These are phyloP conservation scores for Tragelaphus strepsiceros DNA, from an alignment of 2,113 vertebrate genomes.

Conservation along the genomic window DNA sequence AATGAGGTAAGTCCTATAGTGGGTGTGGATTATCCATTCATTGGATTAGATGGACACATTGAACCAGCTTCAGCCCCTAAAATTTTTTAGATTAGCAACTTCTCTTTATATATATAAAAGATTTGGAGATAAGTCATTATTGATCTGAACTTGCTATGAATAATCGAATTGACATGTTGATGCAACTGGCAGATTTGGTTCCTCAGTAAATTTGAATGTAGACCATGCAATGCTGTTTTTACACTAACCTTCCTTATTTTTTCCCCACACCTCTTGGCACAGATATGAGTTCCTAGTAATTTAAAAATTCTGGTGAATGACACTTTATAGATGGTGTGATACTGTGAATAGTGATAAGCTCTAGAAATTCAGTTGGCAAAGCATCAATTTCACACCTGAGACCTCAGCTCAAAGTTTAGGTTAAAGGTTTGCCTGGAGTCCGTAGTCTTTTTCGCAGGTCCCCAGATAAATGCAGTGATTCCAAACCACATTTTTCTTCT, in stretches of 20 bases:
- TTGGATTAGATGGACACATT: not conserved
- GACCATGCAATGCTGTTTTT: not conserved
- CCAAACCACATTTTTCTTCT: conserved; percentile 59
- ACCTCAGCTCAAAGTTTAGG: conserved; percentile 47
- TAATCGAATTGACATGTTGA: not conserved
- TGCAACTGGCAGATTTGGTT: not conserved
- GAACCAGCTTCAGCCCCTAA: not conserved
- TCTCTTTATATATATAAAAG: not conserved
- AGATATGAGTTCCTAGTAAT: not conserved
- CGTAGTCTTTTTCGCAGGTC: conserved; percentile 25
- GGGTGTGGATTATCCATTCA: not conserved
- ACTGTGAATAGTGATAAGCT: conserved; percentile 12
- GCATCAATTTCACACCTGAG: conserved; percentile 51
- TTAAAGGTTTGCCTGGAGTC: conserved; percentile 60
- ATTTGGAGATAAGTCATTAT: not conserved
- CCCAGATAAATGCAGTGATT: conserved; percentile 55
- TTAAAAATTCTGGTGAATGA: conserved; percentile 57
- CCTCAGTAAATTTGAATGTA: not conserved
- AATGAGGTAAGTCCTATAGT: not conserved
- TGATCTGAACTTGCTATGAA: not conserved
- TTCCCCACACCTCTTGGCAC: not conserved
- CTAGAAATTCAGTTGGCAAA: not conserved
- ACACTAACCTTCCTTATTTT: not conserved
- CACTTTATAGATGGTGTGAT: conserved; percentile 26
- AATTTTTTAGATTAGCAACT: not conserved